Evolutionary conservation across 2,888 invertebrate genomes (phyloP).

Genomic region (Aleiodes testaceus): DNA sequence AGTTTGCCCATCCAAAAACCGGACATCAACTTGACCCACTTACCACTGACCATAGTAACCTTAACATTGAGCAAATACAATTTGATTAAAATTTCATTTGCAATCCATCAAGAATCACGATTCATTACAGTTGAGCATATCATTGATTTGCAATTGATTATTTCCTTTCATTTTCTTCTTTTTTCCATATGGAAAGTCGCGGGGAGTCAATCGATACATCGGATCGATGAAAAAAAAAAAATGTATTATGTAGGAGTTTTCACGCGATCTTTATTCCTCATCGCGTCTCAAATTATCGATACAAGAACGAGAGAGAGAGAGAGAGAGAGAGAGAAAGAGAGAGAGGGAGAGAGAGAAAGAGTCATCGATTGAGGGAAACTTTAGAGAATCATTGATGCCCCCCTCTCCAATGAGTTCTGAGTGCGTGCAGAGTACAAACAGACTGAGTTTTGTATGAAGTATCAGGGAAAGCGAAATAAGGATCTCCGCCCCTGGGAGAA

Average conservation of each 20-base stretch:
- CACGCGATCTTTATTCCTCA: constrained; percentile 34
- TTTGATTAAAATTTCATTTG: constrained; percentile 27
- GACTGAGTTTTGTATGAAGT: constrained; percentile 34
- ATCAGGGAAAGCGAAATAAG: constrained; percentile 66
- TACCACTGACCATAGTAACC: constrained; percentile 56
- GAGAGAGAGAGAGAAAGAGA: no score
- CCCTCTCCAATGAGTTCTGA: background rate
- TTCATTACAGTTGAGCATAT: no score
- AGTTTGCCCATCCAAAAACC: constrained; percentile 50
- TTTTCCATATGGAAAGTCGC: no score
- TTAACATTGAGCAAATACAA: constrained; percentile 60
- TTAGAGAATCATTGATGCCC: background rate
- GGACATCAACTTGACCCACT: constrained; percentile 66
- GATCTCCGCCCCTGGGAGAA: constrained; percentile 62
- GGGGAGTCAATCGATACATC: background rate
- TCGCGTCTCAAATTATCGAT: constrained; percentile 5
- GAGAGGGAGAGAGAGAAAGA: constrained; percentile 25
- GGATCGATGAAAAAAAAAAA: constrained; percentile 10
- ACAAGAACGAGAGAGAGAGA: constrained; percentile 27
- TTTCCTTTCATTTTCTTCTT: no score
- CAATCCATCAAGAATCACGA: background rate
- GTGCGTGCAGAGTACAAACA: constrained; percentile 30
- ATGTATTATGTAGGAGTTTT: constrained; percentile 28
- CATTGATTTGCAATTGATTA: no score
- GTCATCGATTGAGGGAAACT: constrained; percentile 28